Evolutionary conservation across 2,888 invertebrate species (phyloP).

Genomic region (Rhingia campestris): DNA sequence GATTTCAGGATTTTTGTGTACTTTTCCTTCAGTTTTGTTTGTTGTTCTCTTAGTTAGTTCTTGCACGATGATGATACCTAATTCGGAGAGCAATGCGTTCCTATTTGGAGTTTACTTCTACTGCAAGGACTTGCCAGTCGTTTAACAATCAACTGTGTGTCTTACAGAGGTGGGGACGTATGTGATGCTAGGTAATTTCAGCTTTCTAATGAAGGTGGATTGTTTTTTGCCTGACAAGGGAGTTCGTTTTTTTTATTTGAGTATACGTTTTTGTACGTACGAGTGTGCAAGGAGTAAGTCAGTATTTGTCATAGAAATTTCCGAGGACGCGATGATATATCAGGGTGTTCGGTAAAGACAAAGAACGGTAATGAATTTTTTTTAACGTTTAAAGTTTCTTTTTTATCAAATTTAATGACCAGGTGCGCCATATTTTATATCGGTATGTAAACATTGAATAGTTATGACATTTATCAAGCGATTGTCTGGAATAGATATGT

Average conservation of each 20-base stretch:
- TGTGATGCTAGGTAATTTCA: not conserved
- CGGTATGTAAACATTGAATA: no score
- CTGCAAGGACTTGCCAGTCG: conserved; percentile 1
- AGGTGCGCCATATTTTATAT: no score
- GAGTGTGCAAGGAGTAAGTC: not conserved
- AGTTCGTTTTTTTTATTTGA: not conserved
- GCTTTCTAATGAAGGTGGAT: conserved; percentile 28
- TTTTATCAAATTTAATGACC: no score
- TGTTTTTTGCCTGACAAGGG: conserved; percentile 5
- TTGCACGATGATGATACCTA: conserved; percentile 14
- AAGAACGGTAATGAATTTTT: not conserved
- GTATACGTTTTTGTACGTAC: not conserved
- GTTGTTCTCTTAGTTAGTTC: conserved; percentile 28
- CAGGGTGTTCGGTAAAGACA: not conserved
- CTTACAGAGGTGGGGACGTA: no score
- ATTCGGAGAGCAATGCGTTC: conserved; percentile 19
- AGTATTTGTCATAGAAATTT: not conserved
- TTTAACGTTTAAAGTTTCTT: no score
- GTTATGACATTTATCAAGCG: no score
- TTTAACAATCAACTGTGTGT: conserved; percentile 17
- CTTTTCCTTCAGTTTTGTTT: conserved; percentile 32
- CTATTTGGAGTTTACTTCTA: not conserved
- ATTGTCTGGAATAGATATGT: no score
- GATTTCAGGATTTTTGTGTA: conserved; percentile 35
- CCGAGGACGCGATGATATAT: not conserved